These are phyloP conservation scores for Ephydatia muelleri DNA, from an alignment of 37 sponge, comb jelly and placozoan species.

Conservation along the genomic window DNA sequence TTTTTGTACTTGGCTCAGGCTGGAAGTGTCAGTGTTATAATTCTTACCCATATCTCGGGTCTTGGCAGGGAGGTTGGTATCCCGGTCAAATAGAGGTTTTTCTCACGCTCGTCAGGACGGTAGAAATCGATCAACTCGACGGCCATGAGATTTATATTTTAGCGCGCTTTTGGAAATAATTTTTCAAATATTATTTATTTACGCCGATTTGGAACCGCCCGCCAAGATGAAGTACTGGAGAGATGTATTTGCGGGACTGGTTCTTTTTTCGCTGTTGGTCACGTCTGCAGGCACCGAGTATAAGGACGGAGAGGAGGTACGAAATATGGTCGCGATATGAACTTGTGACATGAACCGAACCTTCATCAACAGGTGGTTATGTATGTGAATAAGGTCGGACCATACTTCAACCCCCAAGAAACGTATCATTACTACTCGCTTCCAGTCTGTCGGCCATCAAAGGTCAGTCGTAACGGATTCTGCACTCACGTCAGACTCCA, in stretches of 20 bases:
- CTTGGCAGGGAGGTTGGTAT: conserved; percentile 3
- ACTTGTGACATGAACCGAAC: no score
- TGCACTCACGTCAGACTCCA: neutral
- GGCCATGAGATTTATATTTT: neutral
- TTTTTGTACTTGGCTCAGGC: neutral
- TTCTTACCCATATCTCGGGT: conserved; percentile 15
- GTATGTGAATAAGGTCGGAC: conserved; percentile 94
- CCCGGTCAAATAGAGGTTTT: conserved; percentile 18
- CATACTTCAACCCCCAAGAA: conserved; percentile 95
- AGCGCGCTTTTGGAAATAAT: neutral
- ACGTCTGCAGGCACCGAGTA: neutral
- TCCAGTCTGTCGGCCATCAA: conserved; percentile 80
- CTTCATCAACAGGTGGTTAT: conserved; percentile 48
- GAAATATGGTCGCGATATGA: neutral
- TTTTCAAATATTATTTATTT: neutral
- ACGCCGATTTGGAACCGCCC: neutral
- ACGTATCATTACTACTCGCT: conserved; percentile 93
- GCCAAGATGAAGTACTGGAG: neutral
- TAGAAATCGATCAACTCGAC: conserved; percentile 26
- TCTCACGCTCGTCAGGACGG: conserved; percentile 1
- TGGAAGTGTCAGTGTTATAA: neutral
- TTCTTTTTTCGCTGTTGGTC: neutral
- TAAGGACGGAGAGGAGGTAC: neutral
- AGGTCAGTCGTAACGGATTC: conserved; percentile 51
- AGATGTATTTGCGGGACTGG: neutral